Evolutionary conservation across 1,140 invertebrate species (phyloP).

Genomic region (Brachionus sp.): DNA sequence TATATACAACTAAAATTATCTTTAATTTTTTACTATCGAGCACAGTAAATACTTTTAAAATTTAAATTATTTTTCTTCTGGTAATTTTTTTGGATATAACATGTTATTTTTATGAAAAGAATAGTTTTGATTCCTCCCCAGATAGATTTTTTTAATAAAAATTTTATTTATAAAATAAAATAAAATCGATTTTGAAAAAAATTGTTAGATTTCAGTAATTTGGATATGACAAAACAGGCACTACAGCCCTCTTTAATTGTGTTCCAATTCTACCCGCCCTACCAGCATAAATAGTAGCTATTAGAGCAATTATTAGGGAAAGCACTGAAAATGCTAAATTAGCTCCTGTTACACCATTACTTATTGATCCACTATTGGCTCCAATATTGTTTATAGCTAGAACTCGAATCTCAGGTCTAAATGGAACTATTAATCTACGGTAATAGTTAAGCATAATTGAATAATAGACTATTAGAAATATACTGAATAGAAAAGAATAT

Average conservation of each 20-base stretch:
- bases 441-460: conserved; percentile 23
- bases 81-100: neutral
- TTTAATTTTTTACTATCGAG: too few species aligned
- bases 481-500: conserved; percentile 1
- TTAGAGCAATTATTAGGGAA: neutral
- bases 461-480: conserved; percentile 43
- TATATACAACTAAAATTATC: too few species aligned
- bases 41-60: too few species aligned
- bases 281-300: neutral
- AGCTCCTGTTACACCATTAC: neutral
- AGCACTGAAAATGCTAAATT: conserved; percentile 8
- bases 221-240: neutral
- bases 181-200: neutral
- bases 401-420: neutral
- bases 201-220: neutral
- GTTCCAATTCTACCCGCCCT: neutral
- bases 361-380: neutral
- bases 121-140: too few species aligned
- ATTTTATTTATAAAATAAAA: neutral
- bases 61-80: neutral
- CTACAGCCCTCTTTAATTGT: neutral
- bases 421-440: neutral
- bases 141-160: too few species aligned
- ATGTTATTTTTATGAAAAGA: too few species aligned
- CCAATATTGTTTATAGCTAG: neutral